Percentiles rank a stretch among this genome's conserved stretches.
Conservation (phyloP, 2,113 vertebrate genomes). For the Lampris megalopsis region DNA sequence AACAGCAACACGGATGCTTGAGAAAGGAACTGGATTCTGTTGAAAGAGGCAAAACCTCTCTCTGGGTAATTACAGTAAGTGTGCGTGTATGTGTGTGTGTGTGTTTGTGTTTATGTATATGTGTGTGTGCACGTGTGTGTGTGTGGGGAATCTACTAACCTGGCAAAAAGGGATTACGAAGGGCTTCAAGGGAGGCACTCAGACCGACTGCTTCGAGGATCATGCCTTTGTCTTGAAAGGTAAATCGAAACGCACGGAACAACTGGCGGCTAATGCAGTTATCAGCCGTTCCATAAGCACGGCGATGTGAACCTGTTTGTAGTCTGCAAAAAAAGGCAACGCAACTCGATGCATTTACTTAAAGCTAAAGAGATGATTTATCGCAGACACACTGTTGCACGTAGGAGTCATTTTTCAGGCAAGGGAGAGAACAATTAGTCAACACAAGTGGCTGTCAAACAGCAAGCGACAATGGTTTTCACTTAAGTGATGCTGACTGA, state of each 20-base stretch:
- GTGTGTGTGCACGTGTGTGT: no score
- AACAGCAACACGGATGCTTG: neutral
- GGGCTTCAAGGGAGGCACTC: neutral
- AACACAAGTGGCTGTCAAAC: conserved; percentile 33
- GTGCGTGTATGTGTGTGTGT: neutral
- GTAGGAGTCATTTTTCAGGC: conserved; percentile 36
- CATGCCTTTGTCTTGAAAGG: conserved; percentile 45
- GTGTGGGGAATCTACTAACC: neutral
- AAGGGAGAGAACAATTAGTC: conserved; percentile 36
- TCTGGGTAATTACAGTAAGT: neutral
- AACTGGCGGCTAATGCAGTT: neutral
- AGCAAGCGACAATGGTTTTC: conserved; percentile 9
- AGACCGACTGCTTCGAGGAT: conserved; percentile 20
- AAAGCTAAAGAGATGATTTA: conserved; percentile 13
- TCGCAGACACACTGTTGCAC: conserved; percentile 33
- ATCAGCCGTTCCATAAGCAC: neutral
- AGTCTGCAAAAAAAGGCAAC: neutral
- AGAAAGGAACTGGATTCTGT: conserved; percentile 13
- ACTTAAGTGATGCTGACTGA: neutral
- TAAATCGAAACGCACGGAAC: conserved; percentile 29
- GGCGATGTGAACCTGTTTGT: neutral
- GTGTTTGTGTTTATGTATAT: no score
- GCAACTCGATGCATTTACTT: conserved; percentile 7
- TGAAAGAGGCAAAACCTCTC: neutral
- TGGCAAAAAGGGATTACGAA: conserved; percentile 8